Evolutionary conservation across 2,113 vertebrate genomes (phyloP).

Genomic region (Phrynosoma blainvillii): DNA sequence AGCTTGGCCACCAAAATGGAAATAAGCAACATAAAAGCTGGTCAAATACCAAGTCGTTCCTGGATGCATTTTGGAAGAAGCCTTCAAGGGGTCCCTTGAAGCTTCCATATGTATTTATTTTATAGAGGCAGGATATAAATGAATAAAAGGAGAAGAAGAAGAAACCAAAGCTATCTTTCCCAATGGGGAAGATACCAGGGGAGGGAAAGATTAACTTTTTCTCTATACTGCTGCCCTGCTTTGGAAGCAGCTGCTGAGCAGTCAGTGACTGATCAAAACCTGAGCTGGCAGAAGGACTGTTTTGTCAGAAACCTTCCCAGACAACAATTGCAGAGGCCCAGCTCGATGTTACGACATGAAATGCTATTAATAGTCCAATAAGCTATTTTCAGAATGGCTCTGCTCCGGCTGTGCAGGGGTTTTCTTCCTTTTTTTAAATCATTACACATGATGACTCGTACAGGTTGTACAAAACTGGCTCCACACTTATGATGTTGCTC

Average conservation of each 20-base stretch:
- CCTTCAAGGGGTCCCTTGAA: too few species aligned
- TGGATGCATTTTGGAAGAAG: too few species aligned
- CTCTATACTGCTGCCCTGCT: background rate
- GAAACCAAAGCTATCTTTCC: background rate
- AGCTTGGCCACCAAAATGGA: too few species aligned
- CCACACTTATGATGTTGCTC: background rate
- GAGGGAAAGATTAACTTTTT: background rate
- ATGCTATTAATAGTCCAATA: slow-evolving; percentile 15
- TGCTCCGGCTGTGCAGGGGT: background rate
- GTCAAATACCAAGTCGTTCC: too few species aligned
- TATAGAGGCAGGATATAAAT: too few species aligned
- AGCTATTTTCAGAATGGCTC: slow-evolving; percentile 6
- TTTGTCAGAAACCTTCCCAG: slow-evolving; percentile 1
- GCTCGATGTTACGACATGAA: background rate
- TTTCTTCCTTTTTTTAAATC: background rate
- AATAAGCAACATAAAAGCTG: too few species aligned
- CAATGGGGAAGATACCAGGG: background rate
- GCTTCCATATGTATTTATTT: too few species aligned
- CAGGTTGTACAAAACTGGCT: background rate
- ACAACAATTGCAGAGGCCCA: slow-evolving; percentile 1
- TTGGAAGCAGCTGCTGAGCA: background rate
- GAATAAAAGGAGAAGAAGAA: background rate
- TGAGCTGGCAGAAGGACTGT: background rate
- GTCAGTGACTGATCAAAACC: background rate
- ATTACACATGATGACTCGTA: background rate